These are phyloP conservation scores for Pocillopora verrucosa DNA, from an alignment of 64 coral and sea anemone genomes.

Conservation along the genomic window DNA sequence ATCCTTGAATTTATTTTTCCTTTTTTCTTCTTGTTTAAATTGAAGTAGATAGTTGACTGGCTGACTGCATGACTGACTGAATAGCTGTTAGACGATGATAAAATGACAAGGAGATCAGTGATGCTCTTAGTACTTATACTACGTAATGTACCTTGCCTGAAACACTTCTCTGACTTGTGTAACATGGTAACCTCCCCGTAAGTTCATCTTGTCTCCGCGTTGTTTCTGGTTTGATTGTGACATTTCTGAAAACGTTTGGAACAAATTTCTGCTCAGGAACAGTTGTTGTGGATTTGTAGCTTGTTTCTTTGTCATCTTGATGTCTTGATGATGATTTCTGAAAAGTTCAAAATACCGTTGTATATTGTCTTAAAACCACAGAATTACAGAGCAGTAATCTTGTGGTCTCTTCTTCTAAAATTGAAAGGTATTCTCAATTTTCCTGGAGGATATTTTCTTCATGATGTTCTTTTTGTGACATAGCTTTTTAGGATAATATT, in stretches of 20 bases:
- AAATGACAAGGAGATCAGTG: not conserved
- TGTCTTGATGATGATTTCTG: conserved; percentile 26
- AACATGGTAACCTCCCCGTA: not conserved
- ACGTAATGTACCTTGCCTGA: not conserved
- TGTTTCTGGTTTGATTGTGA: conserved; percentile 2
- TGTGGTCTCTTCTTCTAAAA: no score
- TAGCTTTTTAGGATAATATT: no score
- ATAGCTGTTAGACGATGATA: not conserved
- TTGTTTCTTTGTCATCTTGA: not conserved
- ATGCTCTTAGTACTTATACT: not conserved
- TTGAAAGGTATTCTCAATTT: no score
- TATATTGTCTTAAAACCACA: no score
- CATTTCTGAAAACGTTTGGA: not conserved
- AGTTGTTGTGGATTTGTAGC: not conserved
- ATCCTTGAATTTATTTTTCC: no score
- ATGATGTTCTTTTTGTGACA: no score
- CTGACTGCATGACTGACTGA: not conserved
- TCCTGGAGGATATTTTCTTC: no score
- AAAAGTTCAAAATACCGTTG: not conserved
- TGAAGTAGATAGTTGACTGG: not conserved
- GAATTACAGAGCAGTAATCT: no score
- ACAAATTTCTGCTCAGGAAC: not conserved
- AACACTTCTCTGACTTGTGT: not conserved
- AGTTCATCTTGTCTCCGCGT: conserved; percentile 8
- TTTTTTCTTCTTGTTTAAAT: not conserved